Evolutionary conservation across 1,140 invertebrate species (phyloP), one percentile per base, ranked within the genome.

Genomic region (Penaeus chinensis): DNA sequence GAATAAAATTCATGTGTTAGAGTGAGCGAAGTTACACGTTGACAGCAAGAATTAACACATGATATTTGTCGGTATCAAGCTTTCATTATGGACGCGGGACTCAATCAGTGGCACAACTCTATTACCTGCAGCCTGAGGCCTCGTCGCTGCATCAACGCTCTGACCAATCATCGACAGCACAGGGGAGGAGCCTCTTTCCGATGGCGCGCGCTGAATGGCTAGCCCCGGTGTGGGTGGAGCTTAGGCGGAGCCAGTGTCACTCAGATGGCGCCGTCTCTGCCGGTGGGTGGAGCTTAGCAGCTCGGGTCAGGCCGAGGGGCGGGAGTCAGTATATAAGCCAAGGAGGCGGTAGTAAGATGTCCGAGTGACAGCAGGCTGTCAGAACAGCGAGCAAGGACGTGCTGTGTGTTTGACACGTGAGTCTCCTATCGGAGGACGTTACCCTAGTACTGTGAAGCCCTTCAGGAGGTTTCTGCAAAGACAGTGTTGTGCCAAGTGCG

Each of bases 41-140:
- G 89, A 90, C 89, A 90, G 86, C 86, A 83, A 82, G 85, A 86
- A 88, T 90, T 87, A 88, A 85, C 87, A 82, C 86, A 90, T 90
- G 86, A 90, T 87, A 83, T 85, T 88, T 90, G 89, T 88, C 87
- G 84, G 82, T 81, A 81, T 90, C 89, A 90, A 83, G 86, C 86
- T 90, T 90, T 90, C 89, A 90, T 90, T 90, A 88, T 76, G 82
- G 83, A 77, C 83, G 78, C 87, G 84, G 69, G 86, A 88, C 84
- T 85, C 89, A 87, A 90, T 88, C 87, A 87, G 81, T 80, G 24
- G 22, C 86, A 90, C 89, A 90, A 87, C 89, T 90, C 89, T 84
- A 90, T 90, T 90, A 90, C 89, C 86, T 71, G 69, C 27, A 24
- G 54, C 78, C 66, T 20, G 32, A 24, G 69, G 65, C 84, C 54